Evolutionary conservation across 1,140 invertebrate genomes (phyloP).

Genomic region (Drosophila gunungcola): DNA sequence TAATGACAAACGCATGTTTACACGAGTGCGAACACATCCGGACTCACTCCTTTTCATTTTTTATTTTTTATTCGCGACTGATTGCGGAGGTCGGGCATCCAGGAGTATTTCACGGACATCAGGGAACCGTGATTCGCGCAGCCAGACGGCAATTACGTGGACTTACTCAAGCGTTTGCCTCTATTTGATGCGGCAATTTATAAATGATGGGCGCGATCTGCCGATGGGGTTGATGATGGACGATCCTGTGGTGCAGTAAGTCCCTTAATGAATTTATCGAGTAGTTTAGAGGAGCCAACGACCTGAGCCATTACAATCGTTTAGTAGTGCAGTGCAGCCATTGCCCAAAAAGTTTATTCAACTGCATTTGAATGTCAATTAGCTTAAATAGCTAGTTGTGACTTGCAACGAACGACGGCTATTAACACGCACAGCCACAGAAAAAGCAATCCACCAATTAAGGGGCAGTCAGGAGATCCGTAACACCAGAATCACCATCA

Average conservation of each 20-base stretch:
- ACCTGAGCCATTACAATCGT: slow-evolving; percentile 16
- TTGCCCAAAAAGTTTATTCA: slow-evolving; percentile 66
- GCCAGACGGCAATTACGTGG: slow-evolving; percentile 71
- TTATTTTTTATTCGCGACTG: slow-evolving; percentile 21
- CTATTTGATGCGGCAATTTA: slow-evolving; percentile 71
- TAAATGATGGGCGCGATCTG: slow-evolving; percentile 73
- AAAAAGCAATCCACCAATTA: slow-evolving; percentile 61
- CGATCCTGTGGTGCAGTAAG: slow-evolving; percentile 43
- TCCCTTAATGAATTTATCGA: slow-evolving; percentile 8
- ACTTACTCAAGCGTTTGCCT: slow-evolving; percentile 76
- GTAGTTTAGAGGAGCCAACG: slow-evolving; percentile 9
- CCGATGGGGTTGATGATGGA: slow-evolving; percentile 62
- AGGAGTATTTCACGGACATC: slow-evolving; percentile 68
- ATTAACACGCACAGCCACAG: slow-evolving; percentile 59
- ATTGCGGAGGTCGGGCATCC: slow-evolving; percentile 49
- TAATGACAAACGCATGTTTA: slow-evolving; percentile 84
- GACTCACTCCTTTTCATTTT: slow-evolving; percentile 20
- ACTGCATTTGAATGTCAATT: slow-evolving; percentile 83
- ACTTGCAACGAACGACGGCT: slow-evolving; percentile 65
- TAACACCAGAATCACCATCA: slow-evolving; percentile 35
- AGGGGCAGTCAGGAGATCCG: slow-evolving; percentile 35
- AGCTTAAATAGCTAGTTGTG: slow-evolving; percentile 77
- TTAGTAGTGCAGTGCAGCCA: slow-evolving; percentile 1
- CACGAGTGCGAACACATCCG: slow-evolving; percentile 81
- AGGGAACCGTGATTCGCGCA: slow-evolving; percentile 44